These are phyloP conservation scores for Sclerurus mexicanus DNA, from an alignment of 2,113 vertebrate species.

Conservation along the genomic window DNA sequence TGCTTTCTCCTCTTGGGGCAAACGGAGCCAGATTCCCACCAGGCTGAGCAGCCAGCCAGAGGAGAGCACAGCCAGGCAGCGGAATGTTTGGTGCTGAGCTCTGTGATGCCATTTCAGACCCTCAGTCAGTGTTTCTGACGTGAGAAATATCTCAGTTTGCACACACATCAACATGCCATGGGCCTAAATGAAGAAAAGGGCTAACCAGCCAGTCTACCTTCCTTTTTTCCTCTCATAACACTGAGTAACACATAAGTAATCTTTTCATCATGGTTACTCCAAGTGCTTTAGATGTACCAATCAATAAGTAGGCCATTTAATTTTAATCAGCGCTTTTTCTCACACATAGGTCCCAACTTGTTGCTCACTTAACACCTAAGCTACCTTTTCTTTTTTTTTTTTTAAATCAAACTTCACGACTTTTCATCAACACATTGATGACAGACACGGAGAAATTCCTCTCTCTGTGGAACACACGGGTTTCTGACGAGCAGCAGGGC, in stretches of 20 bases:
- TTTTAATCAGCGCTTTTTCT: neutral
- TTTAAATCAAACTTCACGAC: neutral
- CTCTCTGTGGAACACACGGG: rapidly evolving
- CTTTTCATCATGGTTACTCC: neutral
- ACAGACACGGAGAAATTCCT: neutral
- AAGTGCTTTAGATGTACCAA: neutral
- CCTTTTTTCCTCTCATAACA: neutral
- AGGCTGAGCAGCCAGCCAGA: neutral
- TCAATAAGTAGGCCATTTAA: neutral
- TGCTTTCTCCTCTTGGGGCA: neutral
- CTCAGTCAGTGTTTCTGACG: neutral
- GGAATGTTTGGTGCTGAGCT: neutral
- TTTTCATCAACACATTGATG: neutral
- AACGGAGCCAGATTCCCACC: neutral
- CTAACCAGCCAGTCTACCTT: neutral
- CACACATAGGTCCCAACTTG: neutral
- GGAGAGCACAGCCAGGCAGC: neutral
- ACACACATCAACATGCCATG: neutral
- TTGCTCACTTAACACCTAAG: neutral
- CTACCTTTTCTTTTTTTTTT: neutral
- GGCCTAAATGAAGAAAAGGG: neutral
- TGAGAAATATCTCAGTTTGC: neutral
- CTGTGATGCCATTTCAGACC: neutral
- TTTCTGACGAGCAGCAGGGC: neutral
- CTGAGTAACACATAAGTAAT: neutral